Percentiles rank a stretch among this genome's conserved stretches.
These are phyloP conservation scores for Pheosia gnoma DNA, from an alignment of 2,888 invertebrate species.

Conservation along the genomic window DNA sequence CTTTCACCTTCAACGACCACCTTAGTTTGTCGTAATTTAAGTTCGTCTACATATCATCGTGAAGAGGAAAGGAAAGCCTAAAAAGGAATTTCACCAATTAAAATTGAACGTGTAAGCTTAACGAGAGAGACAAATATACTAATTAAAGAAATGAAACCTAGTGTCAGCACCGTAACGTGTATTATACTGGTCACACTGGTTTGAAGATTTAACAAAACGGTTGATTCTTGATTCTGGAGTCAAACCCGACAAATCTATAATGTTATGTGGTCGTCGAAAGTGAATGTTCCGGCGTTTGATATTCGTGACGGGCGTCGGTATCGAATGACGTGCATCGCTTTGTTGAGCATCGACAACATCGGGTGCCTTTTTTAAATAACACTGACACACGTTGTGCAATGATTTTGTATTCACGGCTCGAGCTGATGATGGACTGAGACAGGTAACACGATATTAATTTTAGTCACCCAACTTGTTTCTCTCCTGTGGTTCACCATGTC, in stretches of 20 bases:
- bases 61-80: constrained; percentile 44
- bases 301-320: constrained; percentile 60
- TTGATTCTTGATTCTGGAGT: constrained; percentile 44
- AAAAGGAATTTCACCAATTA: constrained; percentile 45
- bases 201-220: constrained; percentile 41
- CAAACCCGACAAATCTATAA: constrained; percentile 48
- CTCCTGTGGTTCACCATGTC: not conserved
- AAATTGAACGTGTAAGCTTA: constrained; percentile 29
- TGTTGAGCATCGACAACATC: constrained; percentile 53
- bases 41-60: constrained; percentile 37
- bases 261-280: constrained; percentile 72
- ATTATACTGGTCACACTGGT: constrained; percentile 40
- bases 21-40: constrained; percentile 50
- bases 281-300: constrained; percentile 78
- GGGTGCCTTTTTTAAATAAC: constrained; percentile 36
- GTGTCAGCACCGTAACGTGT: constrained; percentile 34
- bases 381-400: constrained; percentile 43
- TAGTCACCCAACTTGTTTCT: constrained; percentile 2
- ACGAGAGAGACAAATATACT: constrained; percentile 35
- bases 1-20: constrained; percentile 64
- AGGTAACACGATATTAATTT: constrained; percentile 12
- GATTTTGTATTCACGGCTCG: constrained; percentile 28
- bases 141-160: constrained; percentile 32
- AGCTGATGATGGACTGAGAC: constrained; percentile 3
- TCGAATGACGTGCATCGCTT: constrained; percentile 64